Percentiles rank a stretch among this genome's conserved stretches.
phyloP scores from a whole-genome alignment of 2,888 invertebrate genomes.

The Conchocele bisecta region DNA sequence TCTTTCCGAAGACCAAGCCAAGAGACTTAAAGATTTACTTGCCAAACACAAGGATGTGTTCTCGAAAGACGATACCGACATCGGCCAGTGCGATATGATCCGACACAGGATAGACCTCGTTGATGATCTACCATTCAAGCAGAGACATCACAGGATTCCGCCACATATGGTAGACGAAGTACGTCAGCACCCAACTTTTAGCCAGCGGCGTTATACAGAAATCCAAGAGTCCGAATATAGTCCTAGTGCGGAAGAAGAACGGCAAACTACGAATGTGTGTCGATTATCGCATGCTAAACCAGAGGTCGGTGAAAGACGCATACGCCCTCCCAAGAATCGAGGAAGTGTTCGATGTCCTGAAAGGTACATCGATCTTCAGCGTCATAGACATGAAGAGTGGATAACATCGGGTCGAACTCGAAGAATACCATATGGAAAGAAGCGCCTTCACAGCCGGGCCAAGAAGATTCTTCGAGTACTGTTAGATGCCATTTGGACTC shows the following conservation, averaged over 20 bases:
- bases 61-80: constrained; percentile 15
- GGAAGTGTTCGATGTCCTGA: constrained; percentile 11
- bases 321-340: background rate
- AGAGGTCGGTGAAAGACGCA: constrained; percentile 10
- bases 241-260: constrained; percentile 17
- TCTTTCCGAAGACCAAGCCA: background rate
- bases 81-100: constrained; percentile 14
- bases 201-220: constrained; percentile 10
- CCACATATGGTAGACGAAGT: constrained; percentile 18
- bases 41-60: constrained; percentile 4
- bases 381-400: constrained; percentile 12
- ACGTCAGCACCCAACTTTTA: constrained; percentile 10
- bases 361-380: no score
- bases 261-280: constrained; percentile 7
- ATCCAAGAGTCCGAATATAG: constrained; percentile 9
- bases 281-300: constrained; percentile 10
- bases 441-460: constrained; percentile 13
- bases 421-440: background rate
- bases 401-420: constrained; percentile 7
- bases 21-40: background rate
- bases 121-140: constrained; percentile 14
- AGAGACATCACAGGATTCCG: constrained; percentile 20
- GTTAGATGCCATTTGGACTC: constrained; percentile 9
- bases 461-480: background rate
- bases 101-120: constrained; percentile 18